These are phyloP conservation scores for Drosophila nikananu DNA, from an alignment of 1,140 invertebrate genomes.

Conservation along the genomic window DNA sequence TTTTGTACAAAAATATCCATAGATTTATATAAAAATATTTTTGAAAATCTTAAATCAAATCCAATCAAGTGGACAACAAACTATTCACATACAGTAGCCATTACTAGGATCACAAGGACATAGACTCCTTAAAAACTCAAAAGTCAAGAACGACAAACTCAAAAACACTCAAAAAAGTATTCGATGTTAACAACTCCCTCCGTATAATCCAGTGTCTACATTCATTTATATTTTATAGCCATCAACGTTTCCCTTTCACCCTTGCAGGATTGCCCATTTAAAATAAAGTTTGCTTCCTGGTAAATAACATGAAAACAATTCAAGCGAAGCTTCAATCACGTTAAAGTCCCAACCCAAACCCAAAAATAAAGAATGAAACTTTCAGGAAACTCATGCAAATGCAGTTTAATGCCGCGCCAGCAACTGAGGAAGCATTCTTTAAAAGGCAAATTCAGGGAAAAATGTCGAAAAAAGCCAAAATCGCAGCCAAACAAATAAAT, in stretches of 20 bases:
- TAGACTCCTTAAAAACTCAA: neutral
- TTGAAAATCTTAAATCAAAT: neutral
- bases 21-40: neutral
- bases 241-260: neutral
- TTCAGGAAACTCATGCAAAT: constrained; percentile 66
- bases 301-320: constrained; percentile 54
- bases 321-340: constrained; percentile 75
- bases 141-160: neutral
- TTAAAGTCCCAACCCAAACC: constrained; percentile 45
- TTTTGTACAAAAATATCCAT: too few relatives aligned
- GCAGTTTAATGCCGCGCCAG: constrained; percentile 26
- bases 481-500: constrained; percentile 77
- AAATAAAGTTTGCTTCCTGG: constrained; percentile 37
- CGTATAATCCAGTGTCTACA: neutral
- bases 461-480: constrained; percentile 47
- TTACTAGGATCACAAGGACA: neutral
- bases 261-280: constrained; percentile 13
- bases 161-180: neutral
- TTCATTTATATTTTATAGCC: neutral
- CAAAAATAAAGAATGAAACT: constrained; percentile 16
- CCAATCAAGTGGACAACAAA: too few relatives aligned
- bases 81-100: too few relatives aligned
- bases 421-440: constrained; percentile 64
- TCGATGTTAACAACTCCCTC: too few relatives aligned
- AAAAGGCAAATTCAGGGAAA: constrained; percentile 70